Base-by-base conservation (phyloP, 2,888 invertebrate species). In the Calameuta filiformis region DNA sequence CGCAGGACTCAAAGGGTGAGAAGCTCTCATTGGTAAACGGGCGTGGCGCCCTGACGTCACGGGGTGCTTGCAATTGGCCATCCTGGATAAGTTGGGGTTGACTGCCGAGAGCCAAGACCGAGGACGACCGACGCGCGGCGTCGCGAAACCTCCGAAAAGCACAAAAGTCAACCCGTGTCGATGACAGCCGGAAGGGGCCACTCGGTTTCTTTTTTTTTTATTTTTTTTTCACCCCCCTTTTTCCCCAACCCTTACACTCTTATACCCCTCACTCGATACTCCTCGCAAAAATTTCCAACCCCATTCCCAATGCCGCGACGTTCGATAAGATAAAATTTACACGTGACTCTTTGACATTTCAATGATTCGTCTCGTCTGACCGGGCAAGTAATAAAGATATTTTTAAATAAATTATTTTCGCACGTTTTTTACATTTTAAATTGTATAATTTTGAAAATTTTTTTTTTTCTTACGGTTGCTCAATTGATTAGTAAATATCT, bases 1-100 rank as follows among this genome's bases (percentile, higher is more conserved):
- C 34, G 74, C 35, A 35, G 30, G 35, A 74, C 74, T 30, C 35
- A 30, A 75, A 75, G 75, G 71, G 40, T 34, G 71, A 69, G n/a
- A 69, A 23, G 68, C 69, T 68, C 75, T 73, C 77, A 86, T 87
- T 86, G 86, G 87, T 78, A 81, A 80, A 79, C 79, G 83, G 87
- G 87, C 82, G 86, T 84, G 77, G 85, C 82, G 75, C 75, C 34
- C 56, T 78, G 78, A 77, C 82, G 84, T 79, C 75, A 77, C 76
- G 80, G 76, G 80, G 81, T 82, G 83, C 84, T 83, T 80, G 82
- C 85, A 82, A 86, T 86, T 85, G 86, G 84, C 79, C 81, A 81
- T 82, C 76, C 68, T 76, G 71, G 23, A 23, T 3, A 56, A 56
- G 56, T 56, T 23, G 56, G 56, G 56, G 56, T 56, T 23, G 56